These are phyloP conservation scores for Todus mexicanus DNA, from an alignment of 2,797 vertebrate genomes.

Conservation along the genomic window DNA sequence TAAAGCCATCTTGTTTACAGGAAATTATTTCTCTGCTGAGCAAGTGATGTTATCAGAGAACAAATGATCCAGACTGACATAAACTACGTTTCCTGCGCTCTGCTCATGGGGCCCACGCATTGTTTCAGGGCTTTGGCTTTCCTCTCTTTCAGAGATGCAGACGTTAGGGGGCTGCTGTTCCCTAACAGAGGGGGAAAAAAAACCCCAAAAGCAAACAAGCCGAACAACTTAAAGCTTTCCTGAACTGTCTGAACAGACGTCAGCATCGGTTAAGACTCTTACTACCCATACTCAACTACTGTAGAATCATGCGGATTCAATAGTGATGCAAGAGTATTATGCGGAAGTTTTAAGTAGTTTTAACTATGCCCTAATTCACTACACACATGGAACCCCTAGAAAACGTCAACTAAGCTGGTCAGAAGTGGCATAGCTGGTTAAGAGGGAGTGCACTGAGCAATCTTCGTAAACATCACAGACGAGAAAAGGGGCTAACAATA, in stretches of 20 bases:
- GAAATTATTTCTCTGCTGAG: slow-evolving; percentile 16
- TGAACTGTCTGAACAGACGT: neutral
- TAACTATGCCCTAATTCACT: neutral
- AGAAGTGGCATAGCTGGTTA: neutral
- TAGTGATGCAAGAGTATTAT: too few species aligned
- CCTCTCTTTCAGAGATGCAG: neutral
- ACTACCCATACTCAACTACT: neutral
- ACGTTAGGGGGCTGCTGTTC: neutral
- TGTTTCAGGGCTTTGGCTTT: neutral
- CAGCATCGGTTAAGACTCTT: neutral
- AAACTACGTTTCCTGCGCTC: neutral
- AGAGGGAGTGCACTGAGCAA: neutral
- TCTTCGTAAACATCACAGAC: neutral
- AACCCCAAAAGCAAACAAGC: neutral
- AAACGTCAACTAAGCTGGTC: neutral
- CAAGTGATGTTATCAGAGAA: neutral
- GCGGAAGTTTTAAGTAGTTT: neutral
- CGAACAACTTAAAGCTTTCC: neutral
- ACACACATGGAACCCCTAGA: neutral
- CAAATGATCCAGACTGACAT: neutral
- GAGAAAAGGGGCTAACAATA: neutral
- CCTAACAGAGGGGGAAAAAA: neutral
- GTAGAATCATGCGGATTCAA: neutral
- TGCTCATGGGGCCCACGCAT: neutral
- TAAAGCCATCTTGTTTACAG: slow-evolving; percentile 26